Evolutionary conservation across 1,140 invertebrate genomes (phyloP), one percentile per base, ranked within the genome.

Genomic region (Pachyrhynchus sulphureomaculatus): DNA sequence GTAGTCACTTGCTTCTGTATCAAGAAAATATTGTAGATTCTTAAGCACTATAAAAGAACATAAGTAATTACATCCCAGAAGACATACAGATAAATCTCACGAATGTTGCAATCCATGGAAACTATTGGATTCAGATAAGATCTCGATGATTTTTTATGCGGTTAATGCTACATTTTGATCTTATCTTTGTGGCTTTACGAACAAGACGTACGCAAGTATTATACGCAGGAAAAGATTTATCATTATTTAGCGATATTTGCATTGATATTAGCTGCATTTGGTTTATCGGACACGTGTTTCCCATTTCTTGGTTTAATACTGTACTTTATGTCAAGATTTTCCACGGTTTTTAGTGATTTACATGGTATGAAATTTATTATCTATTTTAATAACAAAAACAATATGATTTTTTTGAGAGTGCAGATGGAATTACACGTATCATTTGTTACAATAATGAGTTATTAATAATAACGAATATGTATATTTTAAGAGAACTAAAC

Each of bases 91-190:
- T 56, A 63, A 63, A 56, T 56, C 53, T 63, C n/a, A 24, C 15
- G 34, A 56, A 51, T 63, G 61, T 63, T 57, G 61, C 51, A 63
- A 63, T 63, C 61, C 61, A 13, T 44, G 17, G 53, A 39, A 54
- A 63, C 61, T 63, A 63, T 53, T 63, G 61, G 54, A 64, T 64
- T 48, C 13, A 49, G 62, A 64, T 64, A 59, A 37, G 39, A 64
- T 64, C 62, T 64, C 54, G 44, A 52, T 41, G 48, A 34, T 59
- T 64, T 64, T 64, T 64, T 64, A 47, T 48, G 29, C 55, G 33
- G 62, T 52, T 54, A 47, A 51, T 64, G 61, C 51, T 56, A 63
- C 61, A 63, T 33, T 63, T 63, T 37, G 61, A 63, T 63, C 52
- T 56, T 63, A 63, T 63, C 61, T 36, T 36, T 48, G 51, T 23